Evolutionary conservation across 2,113 vertebrate genomes (phyloP).

Genomic region (Phaethon lepturus): DNA sequence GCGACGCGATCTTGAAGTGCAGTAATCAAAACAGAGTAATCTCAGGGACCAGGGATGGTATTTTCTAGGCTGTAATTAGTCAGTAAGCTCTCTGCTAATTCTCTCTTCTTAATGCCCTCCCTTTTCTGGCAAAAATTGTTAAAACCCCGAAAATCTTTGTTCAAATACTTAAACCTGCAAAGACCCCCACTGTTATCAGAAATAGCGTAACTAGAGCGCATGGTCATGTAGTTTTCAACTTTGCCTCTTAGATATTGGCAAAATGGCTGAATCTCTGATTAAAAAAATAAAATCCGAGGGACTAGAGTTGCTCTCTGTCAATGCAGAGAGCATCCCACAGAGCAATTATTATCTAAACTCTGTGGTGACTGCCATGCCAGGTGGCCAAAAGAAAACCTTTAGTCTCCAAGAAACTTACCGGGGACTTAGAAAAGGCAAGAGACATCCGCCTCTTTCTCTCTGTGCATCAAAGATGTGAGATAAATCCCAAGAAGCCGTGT

Average conservation of each 20-base stretch:
- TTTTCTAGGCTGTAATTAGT: constrained; percentile 45
- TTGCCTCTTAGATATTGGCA: constrained; percentile 1
- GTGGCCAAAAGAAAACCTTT: neutral
- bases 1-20: neutral
- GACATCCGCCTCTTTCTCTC: neutral
- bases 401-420: neutral
- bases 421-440: neutral
- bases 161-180: neutral
- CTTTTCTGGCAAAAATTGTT: neutral
- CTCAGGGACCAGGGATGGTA: neutral
- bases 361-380: neutral
- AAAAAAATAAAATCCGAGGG: neutral
- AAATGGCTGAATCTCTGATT: constrained; percentile 11
- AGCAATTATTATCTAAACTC: constrained; percentile 19
- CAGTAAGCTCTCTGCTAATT: constrained; percentile 9
- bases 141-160: neutral
- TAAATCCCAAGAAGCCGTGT: neutral
- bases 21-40: constrained; percentile 13
- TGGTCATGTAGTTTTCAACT: constrained; percentile 19
- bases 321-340: neutral
- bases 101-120: neutral
- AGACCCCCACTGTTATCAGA: neutral
- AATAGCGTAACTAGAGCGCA: constrained; percentile 13
- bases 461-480: neutral
- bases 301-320: neutral